Evolutionary conservation across 2,797 vertebrate species (phyloP), one percentile per base, ranked within the genome.

Genomic region (Menidia menidia): DNA sequence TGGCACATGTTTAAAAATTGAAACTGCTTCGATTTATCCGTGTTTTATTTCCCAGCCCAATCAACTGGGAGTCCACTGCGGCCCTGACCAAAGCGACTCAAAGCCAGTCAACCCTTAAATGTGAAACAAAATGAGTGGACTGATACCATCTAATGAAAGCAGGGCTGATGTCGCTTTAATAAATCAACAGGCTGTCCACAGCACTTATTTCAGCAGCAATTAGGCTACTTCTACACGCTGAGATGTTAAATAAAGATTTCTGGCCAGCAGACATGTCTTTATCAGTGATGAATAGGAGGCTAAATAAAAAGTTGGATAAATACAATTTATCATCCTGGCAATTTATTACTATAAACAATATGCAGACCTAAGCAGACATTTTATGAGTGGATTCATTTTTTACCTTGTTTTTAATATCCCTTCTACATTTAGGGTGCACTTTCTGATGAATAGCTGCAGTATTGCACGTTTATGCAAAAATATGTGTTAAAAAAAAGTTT

Each of bases 131-230:
- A 82, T 41, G 67, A 80, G 84, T 71, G 39, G 65, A 60, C 68
- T 32, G 89, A 90, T 90, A 87, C 56, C 13, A 87, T 88, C 85
- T 86, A 73, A 84, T 77, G 74, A 87, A 85, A 88, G 72, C 86
- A 81, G 73, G 30, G 6, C 62, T 67, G 65, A 82, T 76, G 78
- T 25, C 2, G 75, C 19, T 43, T 54, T 60, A 39, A 85, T 89
- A 80, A 80, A 89, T 87, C 88, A 90, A 69, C 87, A 80, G 77
- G 69, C 71, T 68, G 75, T 75, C 69, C 61, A 19, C 54, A 0
- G 25, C 16, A 64, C 65, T 61, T 51, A 70, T 41, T 74, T 65
- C 78, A 63, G 65, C 73, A 35, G 80, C 75, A 66, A 81, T 83
- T 84, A 78, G 64, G 64, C 75, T 43, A 62, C 71, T 58, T 73